Percentiles rank a stretch among this genome's conserved stretches.
phyloP scores from a whole-genome alignment of 2,113 vertebrate genomes.

The Ardeotis arabs region DNA sequence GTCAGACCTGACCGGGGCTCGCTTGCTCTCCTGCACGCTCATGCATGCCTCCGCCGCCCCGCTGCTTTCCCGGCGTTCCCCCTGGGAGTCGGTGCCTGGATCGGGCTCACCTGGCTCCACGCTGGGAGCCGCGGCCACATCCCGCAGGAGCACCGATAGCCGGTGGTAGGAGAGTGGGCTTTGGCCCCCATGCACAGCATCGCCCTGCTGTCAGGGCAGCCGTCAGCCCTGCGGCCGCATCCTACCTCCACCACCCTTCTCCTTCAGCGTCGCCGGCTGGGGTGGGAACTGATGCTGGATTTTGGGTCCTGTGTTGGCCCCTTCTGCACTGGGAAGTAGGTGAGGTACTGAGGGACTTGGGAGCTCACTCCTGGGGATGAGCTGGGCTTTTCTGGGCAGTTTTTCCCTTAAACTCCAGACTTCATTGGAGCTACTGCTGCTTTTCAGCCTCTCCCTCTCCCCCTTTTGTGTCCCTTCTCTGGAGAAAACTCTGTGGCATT shows the following conservation, averaged over 20 bases:
- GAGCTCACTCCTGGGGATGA: neutral
- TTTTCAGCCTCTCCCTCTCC: neutral
- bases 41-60: neutral
- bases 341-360: neutral
- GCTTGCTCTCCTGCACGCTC: neutral
- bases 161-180: neutral
- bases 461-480: neutral
- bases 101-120: rapidly evolving
- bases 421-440: neutral
- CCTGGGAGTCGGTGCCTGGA: neutral
- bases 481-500: rapidly evolving
- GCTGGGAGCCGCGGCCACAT: neutral
- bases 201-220: rapidly evolving
- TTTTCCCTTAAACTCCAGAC: neutral
- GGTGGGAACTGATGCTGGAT: neutral
- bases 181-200: neutral
- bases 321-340: neutral
- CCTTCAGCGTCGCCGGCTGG: rapidly evolving
- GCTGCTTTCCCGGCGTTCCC: neutral
- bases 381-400: neutral
- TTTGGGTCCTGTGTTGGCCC: rapidly evolving
- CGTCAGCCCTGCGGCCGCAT: rapidly evolving
- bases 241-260: neutral
- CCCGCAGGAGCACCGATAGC: rapidly evolving
- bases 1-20: constrained; percentile 49